These are phyloP conservation scores for Acleris literana DNA, from an alignment of 2,888 invertebrate genomes.

Conservation along the genomic window DNA sequence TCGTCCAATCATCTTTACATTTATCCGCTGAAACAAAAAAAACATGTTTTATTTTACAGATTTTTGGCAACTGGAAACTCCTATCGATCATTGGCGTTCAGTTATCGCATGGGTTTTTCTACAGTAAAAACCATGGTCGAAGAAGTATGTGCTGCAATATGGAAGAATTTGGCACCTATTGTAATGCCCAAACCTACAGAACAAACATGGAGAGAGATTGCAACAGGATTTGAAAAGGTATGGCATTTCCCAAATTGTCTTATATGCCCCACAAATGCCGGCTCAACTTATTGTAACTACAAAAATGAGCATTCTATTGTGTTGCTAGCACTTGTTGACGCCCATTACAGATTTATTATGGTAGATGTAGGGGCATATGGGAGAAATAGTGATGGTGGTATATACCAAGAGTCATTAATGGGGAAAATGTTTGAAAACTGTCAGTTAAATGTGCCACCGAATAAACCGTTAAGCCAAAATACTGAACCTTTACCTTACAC, in stretches of 20 bases:
- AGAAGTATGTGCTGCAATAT: conserved; percentile 41
- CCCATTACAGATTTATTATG: conserved; percentile 11
- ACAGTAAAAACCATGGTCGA: conserved; percentile 36
- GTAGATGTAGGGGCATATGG: conserved; percentile 11
- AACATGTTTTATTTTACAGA: neutral
- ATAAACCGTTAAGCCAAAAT: conserved; percentile 3
- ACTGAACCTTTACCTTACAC: conserved; percentile 12
- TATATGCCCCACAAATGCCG: conserved; percentile 34
- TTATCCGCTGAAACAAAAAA: conserved; percentile 11
- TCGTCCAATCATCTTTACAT: conserved; percentile 8
- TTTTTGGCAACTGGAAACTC: neutral
- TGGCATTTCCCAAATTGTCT: conserved; percentile 34
- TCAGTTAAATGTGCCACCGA: neutral
- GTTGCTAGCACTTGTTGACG: conserved; percentile 11
- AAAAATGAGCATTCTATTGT: conserved; percentile 8
- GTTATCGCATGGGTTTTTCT: conserved; percentile 37
- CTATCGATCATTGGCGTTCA: conserved; percentile 32
- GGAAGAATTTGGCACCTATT: conserved; percentile 37
- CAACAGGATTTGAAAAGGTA: conserved; percentile 26
- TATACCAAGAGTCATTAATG: conserved; percentile 5
- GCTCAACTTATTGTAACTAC: conserved; percentile 12
- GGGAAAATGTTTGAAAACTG: neutral
- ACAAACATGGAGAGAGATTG: conserved; percentile 35
- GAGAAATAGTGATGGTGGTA: conserved; percentile 9
- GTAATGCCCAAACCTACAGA: conserved; percentile 38